A percentile compares a stretch with the other conserved stretches of the same genome.
phyloP scores from a whole-genome alignment of 2,888 invertebrate species.

The Dolichopus griseipennis region DNA sequence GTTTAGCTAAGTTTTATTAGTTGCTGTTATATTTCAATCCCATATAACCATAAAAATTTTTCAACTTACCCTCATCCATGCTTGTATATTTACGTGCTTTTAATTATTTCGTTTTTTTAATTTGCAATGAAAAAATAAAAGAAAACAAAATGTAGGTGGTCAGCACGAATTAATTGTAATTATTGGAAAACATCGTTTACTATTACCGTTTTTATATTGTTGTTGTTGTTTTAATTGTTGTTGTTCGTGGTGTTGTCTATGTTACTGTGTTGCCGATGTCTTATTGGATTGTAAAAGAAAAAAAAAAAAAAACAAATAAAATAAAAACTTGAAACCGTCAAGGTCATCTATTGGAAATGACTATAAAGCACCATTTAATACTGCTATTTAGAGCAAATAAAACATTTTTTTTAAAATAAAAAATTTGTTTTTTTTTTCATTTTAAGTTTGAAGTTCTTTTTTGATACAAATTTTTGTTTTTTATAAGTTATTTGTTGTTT shows the following conservation, averaged over 20 bases:
- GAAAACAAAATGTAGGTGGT: slow-evolving; percentile 2
- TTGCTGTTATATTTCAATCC: no score
- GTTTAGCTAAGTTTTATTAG: no score
- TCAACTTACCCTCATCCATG: no score
- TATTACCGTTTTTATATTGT: not conserved
- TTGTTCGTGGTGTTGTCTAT: no score
- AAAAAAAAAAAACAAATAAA: no score
- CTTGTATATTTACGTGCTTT: no score
- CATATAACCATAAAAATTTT: no score
- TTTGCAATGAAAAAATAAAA: not conserved
- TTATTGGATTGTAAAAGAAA: not conserved
- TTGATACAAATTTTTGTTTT: not conserved
- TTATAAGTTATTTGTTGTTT: not conserved
- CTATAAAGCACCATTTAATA: not conserved
- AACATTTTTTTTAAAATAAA: not conserved
- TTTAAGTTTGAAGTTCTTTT: not conserved
- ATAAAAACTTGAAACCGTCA: not conserved
- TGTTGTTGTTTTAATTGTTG: not conserved
- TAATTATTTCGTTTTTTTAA: no score
- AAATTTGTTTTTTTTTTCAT: not conserved
- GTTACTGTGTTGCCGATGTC: no score
- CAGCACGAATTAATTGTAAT: slow-evolving; percentile 4
- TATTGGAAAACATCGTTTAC: not conserved
- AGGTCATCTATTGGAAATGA: not conserved
- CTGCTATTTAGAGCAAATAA: not conserved